Percentiles rank a stretch among this genome's conserved stretches.
Evolutionary conservation across 1,140 invertebrate species (phyloP).

Genomic region (Orius insidiosus): DNA sequence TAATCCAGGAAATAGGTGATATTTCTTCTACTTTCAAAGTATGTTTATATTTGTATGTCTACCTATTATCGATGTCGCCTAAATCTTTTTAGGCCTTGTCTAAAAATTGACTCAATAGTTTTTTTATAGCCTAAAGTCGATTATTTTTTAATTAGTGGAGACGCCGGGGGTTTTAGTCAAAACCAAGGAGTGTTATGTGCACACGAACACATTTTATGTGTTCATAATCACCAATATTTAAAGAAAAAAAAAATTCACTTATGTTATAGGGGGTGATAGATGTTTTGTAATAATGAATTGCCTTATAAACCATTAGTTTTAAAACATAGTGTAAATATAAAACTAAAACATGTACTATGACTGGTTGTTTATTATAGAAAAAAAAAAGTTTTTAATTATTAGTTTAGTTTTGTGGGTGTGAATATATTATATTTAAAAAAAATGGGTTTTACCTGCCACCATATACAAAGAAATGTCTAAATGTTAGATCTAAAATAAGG

Average conservation of each 20-base stretch:
- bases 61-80: too few relatives aligned
- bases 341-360: neutral
- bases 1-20: too few relatives aligned
- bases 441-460: too few relatives aligned
- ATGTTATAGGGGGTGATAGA: conserved; percentile 4
- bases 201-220: neutral
- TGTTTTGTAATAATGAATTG: conserved; percentile 7
- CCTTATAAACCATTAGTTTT: conserved; percentile 6
- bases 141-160: neutral
- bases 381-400: neutral
- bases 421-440: too few relatives aligned
- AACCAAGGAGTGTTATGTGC: neutral
- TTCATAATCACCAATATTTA: conserved; percentile 1
- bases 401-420: too few relatives aligned
- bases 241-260: neutral
- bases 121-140: conserved; percentile 2
- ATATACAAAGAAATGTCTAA: too few relatives aligned
- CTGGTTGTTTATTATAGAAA: conserved; percentile 7
- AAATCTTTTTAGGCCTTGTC: neutral
- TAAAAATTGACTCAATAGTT: neutral
- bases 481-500: too few relatives aligned
- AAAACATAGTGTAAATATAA: neutral
- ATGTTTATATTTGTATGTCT: too few relatives aligned
- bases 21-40: too few relatives aligned
- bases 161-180: neutral